Evolutionary conservation across 2,888 invertebrate species (phyloP).

Genomic region (Synergus laeviventris): DNA sequence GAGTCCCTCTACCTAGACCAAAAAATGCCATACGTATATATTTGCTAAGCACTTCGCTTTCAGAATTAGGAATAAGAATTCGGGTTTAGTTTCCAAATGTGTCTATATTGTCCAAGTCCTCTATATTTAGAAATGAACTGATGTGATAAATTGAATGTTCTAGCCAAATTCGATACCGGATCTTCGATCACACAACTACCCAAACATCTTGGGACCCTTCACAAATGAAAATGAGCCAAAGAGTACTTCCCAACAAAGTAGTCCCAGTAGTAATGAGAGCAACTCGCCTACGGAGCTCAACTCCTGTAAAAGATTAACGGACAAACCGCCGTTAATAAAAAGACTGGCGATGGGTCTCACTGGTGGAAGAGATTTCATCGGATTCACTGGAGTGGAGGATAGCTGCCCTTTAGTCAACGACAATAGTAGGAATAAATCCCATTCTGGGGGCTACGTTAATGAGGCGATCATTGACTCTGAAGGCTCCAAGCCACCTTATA

Average conservation of each 20-base stretch:
- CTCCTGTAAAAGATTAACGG: constrained; percentile 88
- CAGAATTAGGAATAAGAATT: background rate
- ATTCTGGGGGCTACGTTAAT: constrained; percentile 88
- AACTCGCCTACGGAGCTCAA: constrained; percentile 92
- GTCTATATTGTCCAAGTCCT: background rate
- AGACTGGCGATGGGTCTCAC: constrained; percentile 87
- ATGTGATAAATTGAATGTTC: background rate
- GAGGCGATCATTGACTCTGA: constrained; percentile 85
- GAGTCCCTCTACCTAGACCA: background rate
- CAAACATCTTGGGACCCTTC: constrained; percentile 76
- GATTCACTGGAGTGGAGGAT: constrained; percentile 80
- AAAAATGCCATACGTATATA: background rate
- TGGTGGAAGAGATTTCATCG: constrained; percentile 73
- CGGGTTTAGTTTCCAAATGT: background rate
- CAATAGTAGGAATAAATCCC: constrained; percentile 82
- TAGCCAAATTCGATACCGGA: constrained; percentile 83
- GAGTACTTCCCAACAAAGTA: constrained; percentile 77
- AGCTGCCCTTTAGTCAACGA: constrained; percentile 86
- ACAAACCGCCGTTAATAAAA: constrained; percentile 88
- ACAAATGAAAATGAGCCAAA: constrained; percentile 71
- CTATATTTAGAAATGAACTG: background rate
- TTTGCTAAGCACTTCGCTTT: background rate
- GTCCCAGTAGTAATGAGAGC: constrained; percentile 89
- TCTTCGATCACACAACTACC: constrained; percentile 80
- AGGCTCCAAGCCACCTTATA: constrained; percentile 66